Evolutionary conservation across 2,113 vertebrate genomes (phyloP), one percentile per base, ranked within the genome.

Genomic region (Antechinus stuartii): DNA sequence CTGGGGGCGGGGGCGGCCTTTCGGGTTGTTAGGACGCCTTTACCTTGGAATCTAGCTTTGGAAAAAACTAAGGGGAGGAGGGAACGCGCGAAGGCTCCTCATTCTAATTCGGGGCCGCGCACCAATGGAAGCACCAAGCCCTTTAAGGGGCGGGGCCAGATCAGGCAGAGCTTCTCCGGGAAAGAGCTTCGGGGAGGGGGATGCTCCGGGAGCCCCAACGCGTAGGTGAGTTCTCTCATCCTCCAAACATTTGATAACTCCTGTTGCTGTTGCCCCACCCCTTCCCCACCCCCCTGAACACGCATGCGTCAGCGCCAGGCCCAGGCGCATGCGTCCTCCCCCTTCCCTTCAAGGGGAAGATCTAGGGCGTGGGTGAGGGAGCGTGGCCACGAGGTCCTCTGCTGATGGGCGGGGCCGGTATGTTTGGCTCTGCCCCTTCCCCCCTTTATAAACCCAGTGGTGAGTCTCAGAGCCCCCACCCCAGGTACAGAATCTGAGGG

Each of bases 131-230:
- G 54, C 22, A 3, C 53, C 91, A 24, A 23, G 91, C 42, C 54
- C 22, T 54, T 54, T 52, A 52, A n/a, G 42, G 54, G 53, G 23
- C 7, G 10, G 2, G 35, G 54, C 5, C 19, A 22, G 14, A 23
- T 6, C 6, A 16, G 3, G 27, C 0, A 11, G 54, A 22, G 24
- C 53, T 8, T 8, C 30, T 24, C 2, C 2, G 1, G 16, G 35
- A 35, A 76, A 76, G 30, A 22, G n/a, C 68, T 42, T 9, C 42
- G 2, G 30, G n/a, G 68, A 42, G 35, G 30, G 27, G 57, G 26
- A 30, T 3, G 57, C 57, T 30, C 26, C 30, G 57, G 27, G 57
- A 26, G 56, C 12, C 35, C 61, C 61, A 68, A 30, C 14, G 5
- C 30, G 19, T 7, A 19, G n/a, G 61, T 14, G 14, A 25, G 54